These are phyloP conservation scores for Leucophenga varia DNA, from an alignment of 1,140 invertebrate species.

Conservation along the genomic window DNA sequence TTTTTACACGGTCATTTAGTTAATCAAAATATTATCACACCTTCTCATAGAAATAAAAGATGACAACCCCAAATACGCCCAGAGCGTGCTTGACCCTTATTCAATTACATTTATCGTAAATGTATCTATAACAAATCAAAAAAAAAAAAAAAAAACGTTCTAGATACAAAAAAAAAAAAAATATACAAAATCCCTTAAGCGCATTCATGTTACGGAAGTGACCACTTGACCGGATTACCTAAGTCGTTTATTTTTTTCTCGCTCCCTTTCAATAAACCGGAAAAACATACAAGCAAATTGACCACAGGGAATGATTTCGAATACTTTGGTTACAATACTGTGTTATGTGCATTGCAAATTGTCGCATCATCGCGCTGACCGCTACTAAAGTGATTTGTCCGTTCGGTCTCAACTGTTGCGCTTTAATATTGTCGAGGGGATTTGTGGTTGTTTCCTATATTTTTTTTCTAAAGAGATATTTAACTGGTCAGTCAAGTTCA, in stretches of 20 bases:
- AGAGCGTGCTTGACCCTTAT: constrained; percentile 8
- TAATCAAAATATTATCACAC: constrained; percentile 10
- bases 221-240: constrained; percentile 37
- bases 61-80: too few relatives aligned
- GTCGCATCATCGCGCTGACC: constrained; percentile 51
- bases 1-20: constrained; percentile 13
- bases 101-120: constrained; percentile 28
- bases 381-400: constrained; percentile 37
- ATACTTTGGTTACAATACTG: too few relatives aligned
- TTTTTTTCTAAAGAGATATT: too few relatives aligned
- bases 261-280: constrained; percentile 32
- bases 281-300: constrained; percentile 40
- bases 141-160: not conserved
- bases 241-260: constrained; percentile 21
- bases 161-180: constrained; percentile 20
- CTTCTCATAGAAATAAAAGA: not conserved
- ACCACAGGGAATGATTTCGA: constrained; percentile 43
- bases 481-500: constrained; percentile 17
- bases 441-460: too few relatives aligned
- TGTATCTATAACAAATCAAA: not conserved
- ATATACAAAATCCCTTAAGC: constrained; percentile 22
- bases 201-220: constrained; percentile 27
- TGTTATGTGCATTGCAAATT: constrained; percentile 31
- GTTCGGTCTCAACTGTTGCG: constrained; percentile 39
- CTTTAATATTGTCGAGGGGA: not conserved